phyloP scores from a whole-genome alignment of 2,113 vertebrate species.

The Dunckerocampus dactyliophorus region DNA sequence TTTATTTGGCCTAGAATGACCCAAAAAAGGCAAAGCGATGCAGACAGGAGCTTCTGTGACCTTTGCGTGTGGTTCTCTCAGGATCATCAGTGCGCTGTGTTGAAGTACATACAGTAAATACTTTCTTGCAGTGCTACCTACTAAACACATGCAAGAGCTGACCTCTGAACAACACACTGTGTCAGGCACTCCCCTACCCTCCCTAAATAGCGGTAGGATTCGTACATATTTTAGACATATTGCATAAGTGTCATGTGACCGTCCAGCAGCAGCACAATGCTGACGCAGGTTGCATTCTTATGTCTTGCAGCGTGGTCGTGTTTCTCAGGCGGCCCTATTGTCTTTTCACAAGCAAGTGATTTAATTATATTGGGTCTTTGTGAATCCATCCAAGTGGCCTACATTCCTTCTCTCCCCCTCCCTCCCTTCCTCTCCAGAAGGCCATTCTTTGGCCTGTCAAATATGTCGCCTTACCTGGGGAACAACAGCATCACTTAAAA shows the following conservation, averaged over 20 bases:
- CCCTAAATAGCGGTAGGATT: not conserved
- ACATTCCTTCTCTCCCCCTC: constrained; percentile 8
- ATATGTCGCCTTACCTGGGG: constrained; percentile 39
- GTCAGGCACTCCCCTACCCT: not conserved
- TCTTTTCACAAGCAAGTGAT: constrained; percentile 42
- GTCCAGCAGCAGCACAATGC: not conserved
- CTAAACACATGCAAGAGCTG: constrained; percentile 10
- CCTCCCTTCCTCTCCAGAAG: constrained; percentile 17
- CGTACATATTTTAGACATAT: constrained; percentile 3
- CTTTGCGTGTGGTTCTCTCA: constrained; percentile 31
- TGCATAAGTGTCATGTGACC: not conserved
- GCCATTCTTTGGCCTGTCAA: constrained; percentile 31
- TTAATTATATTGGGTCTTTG: constrained; percentile 44
- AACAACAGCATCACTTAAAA: constrained; percentile 38
- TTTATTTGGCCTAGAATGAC: constrained; percentile 11
- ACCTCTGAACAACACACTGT: not conserved
- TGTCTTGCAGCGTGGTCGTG: constrained; percentile 1
- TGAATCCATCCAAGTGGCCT: constrained; percentile 25
- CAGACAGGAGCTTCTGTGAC: constrained; percentile 20
- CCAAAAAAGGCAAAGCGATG: constrained; percentile 8
- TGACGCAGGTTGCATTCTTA: not conserved
- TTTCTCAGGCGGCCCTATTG: constrained; percentile 6
- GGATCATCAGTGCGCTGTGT: constrained; percentile 3
- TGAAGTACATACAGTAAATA: constrained; percentile 24
- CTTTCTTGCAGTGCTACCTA: constrained; percentile 1